Evolutionary conservation across 2,888 invertebrate species (phyloP).

Genomic region (Drosophila percnosoma): DNA sequence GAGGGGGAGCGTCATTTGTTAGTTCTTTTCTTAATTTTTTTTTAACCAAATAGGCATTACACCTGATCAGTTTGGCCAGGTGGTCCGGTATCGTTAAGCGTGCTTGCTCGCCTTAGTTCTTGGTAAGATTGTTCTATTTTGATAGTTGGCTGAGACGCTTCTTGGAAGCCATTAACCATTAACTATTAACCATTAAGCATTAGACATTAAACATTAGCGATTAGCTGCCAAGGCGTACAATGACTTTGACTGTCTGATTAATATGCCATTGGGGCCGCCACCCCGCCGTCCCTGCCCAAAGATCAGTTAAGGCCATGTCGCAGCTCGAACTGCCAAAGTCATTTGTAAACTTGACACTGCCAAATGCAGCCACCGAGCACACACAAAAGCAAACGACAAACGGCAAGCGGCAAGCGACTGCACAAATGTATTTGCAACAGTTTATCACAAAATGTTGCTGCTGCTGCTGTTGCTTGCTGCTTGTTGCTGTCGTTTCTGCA

Average conservation of each 20-base stretch:
- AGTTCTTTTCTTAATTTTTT: background rate
- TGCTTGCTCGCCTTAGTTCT: constrained; percentile 46
- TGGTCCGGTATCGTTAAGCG: constrained; percentile 45
- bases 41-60: constrained; percentile 42
- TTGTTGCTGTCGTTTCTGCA: constrained; percentile 41
- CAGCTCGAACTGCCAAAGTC: constrained; percentile 61
- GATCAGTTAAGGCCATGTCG: constrained; percentile 68
- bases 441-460: constrained; percentile 71
- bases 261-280: constrained; percentile 45
- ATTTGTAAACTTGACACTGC: constrained; percentile 74
- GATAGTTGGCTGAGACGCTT: constrained; percentile 58
- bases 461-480: constrained; percentile 27
- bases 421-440: constrained; percentile 78
- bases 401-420: constrained; percentile 43
- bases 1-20: constrained; percentile 64
- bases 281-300: constrained; percentile 7
- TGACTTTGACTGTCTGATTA: constrained; percentile 70
- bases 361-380: constrained; percentile 61
- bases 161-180: constrained; percentile 68
- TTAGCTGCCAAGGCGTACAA: constrained; percentile 56
- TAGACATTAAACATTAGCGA: constrained; percentile 44
- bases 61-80: constrained; percentile 58
- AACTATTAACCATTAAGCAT: constrained; percentile 34
- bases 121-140: constrained; percentile 77
- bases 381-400: constrained; percentile 45